Conservation (phyloP, 2,113 vertebrate species). For the Larimichthys polyactis region DNA sequence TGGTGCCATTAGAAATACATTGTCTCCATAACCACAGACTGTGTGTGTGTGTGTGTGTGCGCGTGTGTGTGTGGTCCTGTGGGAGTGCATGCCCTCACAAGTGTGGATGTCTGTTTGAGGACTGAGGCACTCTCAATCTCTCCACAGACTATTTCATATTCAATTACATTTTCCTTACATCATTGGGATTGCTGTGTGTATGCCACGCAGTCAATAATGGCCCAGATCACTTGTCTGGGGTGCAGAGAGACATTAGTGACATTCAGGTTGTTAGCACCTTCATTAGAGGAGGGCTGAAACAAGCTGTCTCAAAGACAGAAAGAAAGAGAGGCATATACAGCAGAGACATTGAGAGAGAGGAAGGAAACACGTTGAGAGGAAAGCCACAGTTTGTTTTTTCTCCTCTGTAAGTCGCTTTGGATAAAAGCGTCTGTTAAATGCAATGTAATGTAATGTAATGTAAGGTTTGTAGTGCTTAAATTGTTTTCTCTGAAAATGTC, state of each 20-base stretch:
- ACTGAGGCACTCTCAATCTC: slow-evolving; percentile 51
- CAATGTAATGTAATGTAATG: too few relatives aligned
- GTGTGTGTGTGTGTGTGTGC: neutral
- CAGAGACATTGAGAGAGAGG: neutral
- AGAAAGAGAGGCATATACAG: neutral
- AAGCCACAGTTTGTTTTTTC: neutral
- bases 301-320: neutral
- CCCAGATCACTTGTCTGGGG: slow-evolving; percentile 57
- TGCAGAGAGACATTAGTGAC: slow-evolving; percentile 43
- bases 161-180: slow-evolving; percentile 73
- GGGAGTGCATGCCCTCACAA: slow-evolving; percentile 18
- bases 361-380: neutral
- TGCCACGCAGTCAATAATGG: slow-evolving; percentile 67
- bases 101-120: slow-evolving; percentile 57
- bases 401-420: too few relatives aligned
- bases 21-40: slow-evolving; percentile 65
- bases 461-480: slow-evolving; percentile 9
- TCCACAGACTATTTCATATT: slow-evolving; percentile 71
- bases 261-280: slow-evolving; percentile 67
- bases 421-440: too few relatives aligned
- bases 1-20: slow-evolving; percentile 76
- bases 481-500: slow-evolving; percentile 1
- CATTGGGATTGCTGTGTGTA: slow-evolving; percentile 50
- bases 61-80: neutral
- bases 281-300: slow-evolving; percentile 38